Conservation (phyloP, 2,113 vertebrate genomes). For the Hipposideros armiger region DNA sequence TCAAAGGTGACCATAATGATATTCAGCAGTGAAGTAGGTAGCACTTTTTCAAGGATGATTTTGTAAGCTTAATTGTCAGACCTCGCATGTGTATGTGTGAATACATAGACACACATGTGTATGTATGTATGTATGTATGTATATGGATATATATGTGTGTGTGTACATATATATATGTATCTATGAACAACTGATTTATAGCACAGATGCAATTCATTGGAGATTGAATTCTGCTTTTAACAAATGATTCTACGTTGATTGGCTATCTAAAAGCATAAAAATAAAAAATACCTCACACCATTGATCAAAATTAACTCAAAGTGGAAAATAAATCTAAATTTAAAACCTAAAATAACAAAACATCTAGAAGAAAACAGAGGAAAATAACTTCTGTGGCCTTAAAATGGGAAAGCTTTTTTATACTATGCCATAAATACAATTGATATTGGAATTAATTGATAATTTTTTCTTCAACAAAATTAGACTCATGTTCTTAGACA, state of each 20-base stretch:
- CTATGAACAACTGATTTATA: not conserved
- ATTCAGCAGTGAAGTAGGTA: too few relatives aligned
- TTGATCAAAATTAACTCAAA: not conserved
- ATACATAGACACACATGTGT: too few relatives aligned
- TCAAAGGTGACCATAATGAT: too few relatives aligned
- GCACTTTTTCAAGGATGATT: too few relatives aligned
- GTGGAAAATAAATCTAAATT: not conserved
- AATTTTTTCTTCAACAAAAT: not conserved
- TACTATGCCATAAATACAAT: not conserved
- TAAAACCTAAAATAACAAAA: not conserved
- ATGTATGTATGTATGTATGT: too few relatives aligned
- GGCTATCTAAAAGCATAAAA: not conserved
- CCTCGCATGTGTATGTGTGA: too few relatives aligned
- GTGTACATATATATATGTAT: not conserved
- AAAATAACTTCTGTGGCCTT: not conserved
- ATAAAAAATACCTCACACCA: not conserved
- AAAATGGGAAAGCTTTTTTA: not conserved
- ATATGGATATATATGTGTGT: too few relatives aligned
- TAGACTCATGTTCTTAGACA: not conserved
- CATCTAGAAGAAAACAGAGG: not conserved
- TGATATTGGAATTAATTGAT: not conserved
- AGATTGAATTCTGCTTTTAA: not conserved
- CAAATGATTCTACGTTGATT: not conserved
- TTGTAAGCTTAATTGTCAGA: too few relatives aligned
- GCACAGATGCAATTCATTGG: not conserved